Evolutionary conservation across 2,797 vertebrate species (phyloP).

Genomic region (Trachops cirrhosus): DNA sequence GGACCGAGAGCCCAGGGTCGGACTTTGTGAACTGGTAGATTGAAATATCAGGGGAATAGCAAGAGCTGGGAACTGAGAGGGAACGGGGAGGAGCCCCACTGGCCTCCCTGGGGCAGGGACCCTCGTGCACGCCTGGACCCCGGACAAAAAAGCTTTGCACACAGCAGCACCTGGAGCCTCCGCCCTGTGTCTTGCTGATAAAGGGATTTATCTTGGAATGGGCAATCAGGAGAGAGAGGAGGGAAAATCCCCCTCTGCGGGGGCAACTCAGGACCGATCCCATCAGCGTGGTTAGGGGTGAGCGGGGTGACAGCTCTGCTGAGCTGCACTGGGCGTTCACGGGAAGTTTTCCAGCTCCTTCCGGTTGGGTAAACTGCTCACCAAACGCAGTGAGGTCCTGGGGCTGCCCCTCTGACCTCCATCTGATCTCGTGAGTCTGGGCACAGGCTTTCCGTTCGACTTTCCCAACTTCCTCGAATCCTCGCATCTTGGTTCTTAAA

Average conservation of each 20-base stretch:
- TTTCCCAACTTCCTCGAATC: not conserved
- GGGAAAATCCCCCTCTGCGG: not conserved
- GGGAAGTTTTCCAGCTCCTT: conserved; percentile 15
- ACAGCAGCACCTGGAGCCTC: not conserved
- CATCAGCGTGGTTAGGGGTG: not conserved
- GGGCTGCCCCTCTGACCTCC: not conserved
- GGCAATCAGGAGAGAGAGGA: not conserved
- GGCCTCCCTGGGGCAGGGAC: not conserved
- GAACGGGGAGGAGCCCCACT: not conserved
- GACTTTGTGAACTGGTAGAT: not conserved
- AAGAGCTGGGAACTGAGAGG: not conserved
- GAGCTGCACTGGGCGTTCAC: not conserved
- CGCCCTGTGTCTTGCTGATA: not conserved
- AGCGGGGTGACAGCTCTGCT: not conserved
- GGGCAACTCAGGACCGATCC: not conserved
- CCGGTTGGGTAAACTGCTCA: not conserved
- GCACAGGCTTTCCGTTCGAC: not conserved
- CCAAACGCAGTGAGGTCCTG: not conserved
- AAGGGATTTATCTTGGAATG: not conserved
- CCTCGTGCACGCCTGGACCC: not conserved
- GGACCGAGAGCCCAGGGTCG: not conserved
- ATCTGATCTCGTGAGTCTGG: not conserved
- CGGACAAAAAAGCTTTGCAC: not conserved
- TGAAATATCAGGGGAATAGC: not conserved
- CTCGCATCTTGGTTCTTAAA: not conserved